Percentiles rank a stretch among this genome's conserved stretches.
phyloP scores from a whole-genome alignment of 2,797 vertebrate genomes.

The Gymnocypris eckloni region DNA sequence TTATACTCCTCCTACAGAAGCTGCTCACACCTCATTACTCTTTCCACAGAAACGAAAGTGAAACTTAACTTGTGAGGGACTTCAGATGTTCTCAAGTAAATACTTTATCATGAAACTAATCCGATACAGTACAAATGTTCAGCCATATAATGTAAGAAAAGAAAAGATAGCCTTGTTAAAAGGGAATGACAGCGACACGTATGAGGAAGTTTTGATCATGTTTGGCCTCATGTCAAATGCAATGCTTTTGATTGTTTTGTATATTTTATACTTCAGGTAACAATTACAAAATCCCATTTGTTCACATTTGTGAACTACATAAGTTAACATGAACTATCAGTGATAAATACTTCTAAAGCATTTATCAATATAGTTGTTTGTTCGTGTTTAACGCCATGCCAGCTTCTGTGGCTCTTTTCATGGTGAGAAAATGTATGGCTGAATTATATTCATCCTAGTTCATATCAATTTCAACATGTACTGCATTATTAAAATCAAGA shows the following conservation, averaged over 20 bases:
- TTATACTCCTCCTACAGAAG: neutral
- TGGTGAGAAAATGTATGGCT: neutral
- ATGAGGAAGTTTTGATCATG: neutral
- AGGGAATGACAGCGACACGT: neutral
- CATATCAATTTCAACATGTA: neutral
- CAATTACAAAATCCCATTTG: no score
- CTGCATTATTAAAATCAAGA: neutral
- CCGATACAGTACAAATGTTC: neutral
- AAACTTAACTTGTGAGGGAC: neutral
- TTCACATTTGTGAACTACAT: no score
- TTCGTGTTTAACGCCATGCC: no score
- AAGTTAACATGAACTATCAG: no score
- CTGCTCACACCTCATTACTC: neutral
- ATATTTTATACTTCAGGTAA: neutral
- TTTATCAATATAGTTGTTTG: no score
- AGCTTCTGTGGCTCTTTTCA: no score
- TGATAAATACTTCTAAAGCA: no score
- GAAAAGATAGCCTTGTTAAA: neutral
- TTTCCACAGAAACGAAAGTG: conserved; percentile 16
- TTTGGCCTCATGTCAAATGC: neutral
- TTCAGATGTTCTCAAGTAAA: neutral
- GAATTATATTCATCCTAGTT: neutral
- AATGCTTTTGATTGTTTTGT: neutral
- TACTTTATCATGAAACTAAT: neutral
- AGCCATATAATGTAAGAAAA: neutral